These are phyloP conservation scores for Lophius americanus DNA, from an alignment of 2,797 vertebrate species.

Conservation along the genomic window DNA sequence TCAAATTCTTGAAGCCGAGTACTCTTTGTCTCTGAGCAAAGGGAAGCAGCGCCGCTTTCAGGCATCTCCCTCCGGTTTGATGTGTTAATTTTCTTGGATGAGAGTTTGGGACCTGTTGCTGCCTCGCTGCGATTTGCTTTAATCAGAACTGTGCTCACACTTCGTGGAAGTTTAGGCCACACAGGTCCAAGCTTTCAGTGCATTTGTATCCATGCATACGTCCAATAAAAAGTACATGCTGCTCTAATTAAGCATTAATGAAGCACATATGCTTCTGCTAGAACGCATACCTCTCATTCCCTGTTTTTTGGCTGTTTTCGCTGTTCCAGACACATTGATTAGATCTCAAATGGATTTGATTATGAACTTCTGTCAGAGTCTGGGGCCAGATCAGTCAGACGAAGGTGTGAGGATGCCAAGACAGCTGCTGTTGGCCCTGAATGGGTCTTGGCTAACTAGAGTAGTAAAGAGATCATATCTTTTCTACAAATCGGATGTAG, in stretches of 20 bases:
- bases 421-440: constrained; percentile 75
- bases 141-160: constrained; percentile 33
- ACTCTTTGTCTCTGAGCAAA: constrained; percentile 38
- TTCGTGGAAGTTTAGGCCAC: constrained; percentile 22
- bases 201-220: constrained; percentile 21
- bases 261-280: constrained; percentile 50
- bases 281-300: constrained; percentile 55
- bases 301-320: constrained; percentile 24
- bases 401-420: constrained; percentile 66
- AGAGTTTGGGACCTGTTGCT: constrained; percentile 41
- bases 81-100: constrained; percentile 50
- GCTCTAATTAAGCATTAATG: constrained; percentile 53
- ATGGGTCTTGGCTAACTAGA: constrained; percentile 60
- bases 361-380: constrained; percentile 72
- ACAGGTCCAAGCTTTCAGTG: constrained; percentile 34
- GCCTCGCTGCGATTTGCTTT: constrained; percentile 46
- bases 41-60: constrained; percentile 29
- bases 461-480: constrained; percentile 69
- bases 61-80: constrained; percentile 27
- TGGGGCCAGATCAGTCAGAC: constrained; percentile 72
- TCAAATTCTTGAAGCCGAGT: no score
- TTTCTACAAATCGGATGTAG: constrained; percentile 60
- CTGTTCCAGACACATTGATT: constrained; percentile 65
- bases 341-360: constrained; percentile 75
- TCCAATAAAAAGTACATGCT: constrained; percentile 49